Evolutionary conservation across 2,888 invertebrate genomes (phyloP), one percentile per base, ranked within the genome.

Genomic region (Melipona bicolor): DNA sequence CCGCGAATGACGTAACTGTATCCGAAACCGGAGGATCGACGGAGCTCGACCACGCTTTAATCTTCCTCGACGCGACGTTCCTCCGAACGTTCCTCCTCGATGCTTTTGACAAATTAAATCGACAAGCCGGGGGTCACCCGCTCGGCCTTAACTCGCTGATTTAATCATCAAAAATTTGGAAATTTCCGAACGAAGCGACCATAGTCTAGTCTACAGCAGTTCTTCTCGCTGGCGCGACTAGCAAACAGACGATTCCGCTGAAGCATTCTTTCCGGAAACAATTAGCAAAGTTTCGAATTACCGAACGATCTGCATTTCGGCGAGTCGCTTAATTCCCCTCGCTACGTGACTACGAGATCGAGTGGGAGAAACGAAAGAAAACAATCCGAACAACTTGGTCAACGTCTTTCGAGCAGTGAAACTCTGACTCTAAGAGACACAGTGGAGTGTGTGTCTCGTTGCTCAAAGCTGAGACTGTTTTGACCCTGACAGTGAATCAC

Each of bases 91-190:
- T 59, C 52, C 27, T 56, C 72, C 81, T 76, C 81, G 83, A 83
- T 81, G 81, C 76, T 72, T 72, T 75, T 27, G 70, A 61, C 67
- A 65, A 75, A 82, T 82, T 80, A 65, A 75, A 82, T 80, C 75
- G 80, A 80, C 80, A 65, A 80, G 71, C 80, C 49, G 24, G 59
- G n/a, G 59, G n/a, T n/a, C 67, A 61, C 19, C 4, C 64, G 19
- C 6, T 36, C 36, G 21, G 43, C 43, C 1, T 43, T 43, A 43
- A 43, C 43, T 43, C 9, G 43, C 9, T 43, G 43, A 43, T 43
- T 43, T 43, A 43, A 43, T 43, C 9, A 43, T 43, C 43, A 9
- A 43, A 62, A n/a, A 21, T 56, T 27, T 15, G 21, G 21, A 27
- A 32, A 36, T 50, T 49, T 27, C 27, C 24, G 9, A 21, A 43